Base-by-base conservation (phyloP, 2,888 invertebrate genomes). In the Drosophila flavopinicola region DNA sequence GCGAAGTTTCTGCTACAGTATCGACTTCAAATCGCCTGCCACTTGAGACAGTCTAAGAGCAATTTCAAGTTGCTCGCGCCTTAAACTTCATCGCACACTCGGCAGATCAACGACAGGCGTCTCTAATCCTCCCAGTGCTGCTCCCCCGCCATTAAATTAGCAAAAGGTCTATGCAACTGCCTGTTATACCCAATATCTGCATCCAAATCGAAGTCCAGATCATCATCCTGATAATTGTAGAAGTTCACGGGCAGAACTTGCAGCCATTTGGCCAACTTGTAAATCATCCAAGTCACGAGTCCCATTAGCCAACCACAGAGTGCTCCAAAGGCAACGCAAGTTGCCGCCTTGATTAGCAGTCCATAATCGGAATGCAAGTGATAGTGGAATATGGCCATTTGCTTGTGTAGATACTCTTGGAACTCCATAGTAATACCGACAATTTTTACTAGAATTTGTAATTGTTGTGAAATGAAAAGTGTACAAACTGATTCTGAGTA, bases 1-100 rank as follows among this genome's bases (percentile, higher is more conserved):
- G 32, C 7, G 6, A 17, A 11, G 11, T 27, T 11, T 9, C 24
- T 27, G 48, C 25, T 23, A 44, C 37, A 51, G 54, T 41, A 51
- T 42, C 44, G 29, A 44, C 29, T 45, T 53, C 35, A 58, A 64
- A 57, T 33, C 39, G 38, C 27, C 33, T 25, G 61, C 58, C 68
- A 75, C 73, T 76, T 32, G 69, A 75, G 76, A 75, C 73, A 56
- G 75, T 76, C 75, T 75, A 76, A 75, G 75, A 58, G 71, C 37
- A 41, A 39, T 44, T 49, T n/a, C 33, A 44, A 45, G 38, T 52
- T 61, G 33, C 38, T 49, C 35, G 23, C 57, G 57, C 42, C 70
- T 33, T 38, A 11, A 45, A 41, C 49, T 54, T 27, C 48, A 52
- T 23, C 33, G 11, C 33, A 37, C 51, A 44, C 65, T 65, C 41